Conservation (phyloP, 2,113 vertebrate species). For the Psittacara wagleri region DNA sequence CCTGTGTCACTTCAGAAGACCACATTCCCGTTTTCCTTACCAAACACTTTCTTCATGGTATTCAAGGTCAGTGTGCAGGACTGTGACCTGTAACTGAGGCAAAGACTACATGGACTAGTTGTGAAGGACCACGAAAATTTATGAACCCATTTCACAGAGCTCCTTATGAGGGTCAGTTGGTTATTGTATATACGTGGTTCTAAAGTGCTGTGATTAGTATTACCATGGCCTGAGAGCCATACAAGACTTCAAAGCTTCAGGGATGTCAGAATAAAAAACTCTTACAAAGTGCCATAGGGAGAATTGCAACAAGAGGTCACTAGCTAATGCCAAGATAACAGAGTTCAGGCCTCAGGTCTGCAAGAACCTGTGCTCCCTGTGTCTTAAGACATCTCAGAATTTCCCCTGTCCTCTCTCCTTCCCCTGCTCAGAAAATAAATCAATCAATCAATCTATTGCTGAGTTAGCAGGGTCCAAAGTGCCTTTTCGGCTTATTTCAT, state of each 20-base stretch:
- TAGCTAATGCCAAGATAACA: not conserved
- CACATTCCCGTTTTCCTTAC: not conserved
- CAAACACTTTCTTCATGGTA: not conserved
- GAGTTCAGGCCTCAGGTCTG: not conserved
- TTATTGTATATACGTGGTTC: not conserved
- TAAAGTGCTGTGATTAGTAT: not conserved
- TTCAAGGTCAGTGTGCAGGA: not conserved
- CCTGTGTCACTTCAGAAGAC: not conserved
- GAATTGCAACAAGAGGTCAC: not conserved
- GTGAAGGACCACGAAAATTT: not conserved
- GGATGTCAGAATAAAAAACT: not conserved
- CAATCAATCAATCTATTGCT: not conserved
- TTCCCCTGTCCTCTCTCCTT: not conserved
- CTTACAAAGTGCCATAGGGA: not conserved
- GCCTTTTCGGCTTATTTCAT: conserved; percentile 21
- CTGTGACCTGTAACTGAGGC: not conserved
- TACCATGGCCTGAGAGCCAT: not conserved
- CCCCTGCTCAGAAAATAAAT: not conserved
- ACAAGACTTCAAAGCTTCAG: not conserved
- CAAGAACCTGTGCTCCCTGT: not conserved
- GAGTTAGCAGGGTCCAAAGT: conserved; percentile 24
- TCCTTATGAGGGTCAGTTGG: not conserved
- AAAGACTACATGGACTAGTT: not conserved
- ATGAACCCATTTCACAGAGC: not conserved
- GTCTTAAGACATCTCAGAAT: not conserved